phyloP scores from a whole-genome alignment of 2,113 vertebrate species.

The Speoplatyrhinus poulsoni region DNA sequence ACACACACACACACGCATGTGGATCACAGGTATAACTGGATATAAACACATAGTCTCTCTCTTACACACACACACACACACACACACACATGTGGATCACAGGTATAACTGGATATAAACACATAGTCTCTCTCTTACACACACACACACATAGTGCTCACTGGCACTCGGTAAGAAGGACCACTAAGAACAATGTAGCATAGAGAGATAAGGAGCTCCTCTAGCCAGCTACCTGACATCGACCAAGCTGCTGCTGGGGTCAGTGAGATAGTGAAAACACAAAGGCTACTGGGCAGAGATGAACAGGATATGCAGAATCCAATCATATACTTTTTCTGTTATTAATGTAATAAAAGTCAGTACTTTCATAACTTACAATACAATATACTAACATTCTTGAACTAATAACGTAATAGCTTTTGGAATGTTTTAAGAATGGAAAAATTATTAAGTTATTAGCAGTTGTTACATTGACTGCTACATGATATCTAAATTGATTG shows the following conservation, averaged over 20 bases:
- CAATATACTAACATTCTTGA: no score
- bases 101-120: no score
- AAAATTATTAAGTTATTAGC: no score
- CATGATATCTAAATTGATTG: slow-evolving; percentile 55
- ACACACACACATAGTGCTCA: not conserved
- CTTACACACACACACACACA: not conserved
- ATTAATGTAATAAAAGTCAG: no score
- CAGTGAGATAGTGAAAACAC: slow-evolving; percentile 17
- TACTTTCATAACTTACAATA: no score
- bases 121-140: not conserved
- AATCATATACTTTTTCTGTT: no score
- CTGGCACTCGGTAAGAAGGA: not conserved
- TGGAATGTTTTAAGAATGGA: no score
- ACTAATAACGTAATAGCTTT: no score
- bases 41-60: no score
- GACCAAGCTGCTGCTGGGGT: slow-evolving; percentile 39
- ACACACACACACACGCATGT: not conserved
- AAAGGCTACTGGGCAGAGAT: not conserved
- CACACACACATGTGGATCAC: not conserved
- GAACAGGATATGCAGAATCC: slow-evolving; percentile 38
- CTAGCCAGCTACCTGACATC: slow-evolving; percentile 23
- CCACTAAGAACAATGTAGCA: not conserved
- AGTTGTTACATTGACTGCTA: no score
- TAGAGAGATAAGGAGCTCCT: not conserved
- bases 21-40: not conserved